Evolutionary conservation across 2,888 invertebrate species (phyloP).

Genomic region (Pseudanteris insignis): DNA sequence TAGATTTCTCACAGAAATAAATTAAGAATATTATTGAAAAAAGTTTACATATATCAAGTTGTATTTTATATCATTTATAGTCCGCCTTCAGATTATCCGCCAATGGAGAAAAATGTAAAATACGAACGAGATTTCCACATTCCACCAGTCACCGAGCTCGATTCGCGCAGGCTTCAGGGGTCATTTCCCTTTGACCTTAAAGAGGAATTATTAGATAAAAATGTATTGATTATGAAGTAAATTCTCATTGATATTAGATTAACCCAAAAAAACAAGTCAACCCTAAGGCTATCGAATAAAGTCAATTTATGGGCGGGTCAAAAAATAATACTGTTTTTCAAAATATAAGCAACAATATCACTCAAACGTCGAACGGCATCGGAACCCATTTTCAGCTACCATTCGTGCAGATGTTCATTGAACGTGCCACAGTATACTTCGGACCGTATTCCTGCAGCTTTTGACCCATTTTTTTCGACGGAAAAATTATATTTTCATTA

Average conservation of each 20-base stretch:
- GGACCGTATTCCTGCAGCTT: conserved; percentile 6
- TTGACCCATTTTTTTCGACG: conserved; percentile 6
- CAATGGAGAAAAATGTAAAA: too few species aligned
- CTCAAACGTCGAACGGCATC: conserved; percentile 4
- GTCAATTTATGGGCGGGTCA: background rate
- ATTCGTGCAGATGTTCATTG: conserved; percentile 3
- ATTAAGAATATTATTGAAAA: too few species aligned
- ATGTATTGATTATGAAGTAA: conserved; percentile 5
- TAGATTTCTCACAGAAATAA: too few species aligned
- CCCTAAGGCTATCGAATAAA: too few species aligned
- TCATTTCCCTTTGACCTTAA: conserved; percentile 33
- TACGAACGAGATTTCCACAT: background rate
- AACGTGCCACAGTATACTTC: background rate
- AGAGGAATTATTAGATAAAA: conserved; percentile 13
- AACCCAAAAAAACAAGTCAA: conserved; percentile 26
- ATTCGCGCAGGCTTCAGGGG: conserved; percentile 16
- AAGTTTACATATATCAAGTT: too few species aligned
- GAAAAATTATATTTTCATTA: conserved; percentile 8
- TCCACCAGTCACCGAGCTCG: background rate
- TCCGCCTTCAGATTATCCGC: too few species aligned
- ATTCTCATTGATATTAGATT: conserved; percentile 2
- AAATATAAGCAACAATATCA: conserved; percentile 5
- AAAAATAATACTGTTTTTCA: background rate
- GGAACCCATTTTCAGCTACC: conserved; percentile 1
- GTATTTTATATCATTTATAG: too few species aligned